Conservation (phyloP, 2,797 vertebrate genomes). For the Chaunax sp. region DNA sequence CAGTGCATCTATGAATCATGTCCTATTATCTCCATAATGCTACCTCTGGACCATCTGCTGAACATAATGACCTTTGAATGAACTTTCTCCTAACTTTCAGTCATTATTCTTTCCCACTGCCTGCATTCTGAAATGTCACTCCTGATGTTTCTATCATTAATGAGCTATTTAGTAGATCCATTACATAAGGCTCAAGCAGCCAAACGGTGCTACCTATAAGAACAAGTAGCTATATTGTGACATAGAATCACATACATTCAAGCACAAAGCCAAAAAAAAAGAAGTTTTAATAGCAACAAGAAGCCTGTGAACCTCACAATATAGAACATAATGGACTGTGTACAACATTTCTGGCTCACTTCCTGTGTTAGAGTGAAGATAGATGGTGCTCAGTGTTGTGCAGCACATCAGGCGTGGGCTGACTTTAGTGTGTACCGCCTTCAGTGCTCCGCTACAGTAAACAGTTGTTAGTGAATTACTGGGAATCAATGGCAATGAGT, state of each 20-base stretch:
- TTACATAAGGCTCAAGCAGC: not conserved
- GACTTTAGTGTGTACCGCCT: conserved; percentile 49
- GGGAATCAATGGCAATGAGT: conserved; percentile 64
- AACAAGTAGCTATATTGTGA: conserved; percentile 26
- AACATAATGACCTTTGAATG: not conserved
- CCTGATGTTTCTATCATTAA: not conserved
- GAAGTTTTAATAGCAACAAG: conserved; percentile 27
- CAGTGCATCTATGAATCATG: not conserved
- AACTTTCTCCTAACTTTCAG: not conserved
- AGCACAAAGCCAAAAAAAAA: conserved; percentile 19
- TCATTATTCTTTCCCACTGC: not conserved
- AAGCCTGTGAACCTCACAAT: conserved; percentile 16
- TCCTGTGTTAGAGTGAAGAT: conserved; percentile 44
- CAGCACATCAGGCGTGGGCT: conserved; percentile 55
- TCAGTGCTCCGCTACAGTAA: conserved; percentile 52
- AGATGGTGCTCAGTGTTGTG: conserved; percentile 48
- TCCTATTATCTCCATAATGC: not conserved
- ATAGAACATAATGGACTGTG: conserved; percentile 31
- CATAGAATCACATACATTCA: conserved; percentile 3
- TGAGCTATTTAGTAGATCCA: not conserved
- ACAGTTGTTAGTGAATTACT: conserved; percentile 71
- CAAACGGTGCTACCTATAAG: not conserved
- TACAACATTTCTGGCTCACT: conserved; percentile 38
- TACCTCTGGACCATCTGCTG: not conserved
- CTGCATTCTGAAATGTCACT: not conserved